A percentile compares a stretch with the other conserved stretches of the same genome.
Evolutionary conservation across 2,113 vertebrate species (phyloP).

Genomic region (Sminthopsis crassicaudata): DNA sequence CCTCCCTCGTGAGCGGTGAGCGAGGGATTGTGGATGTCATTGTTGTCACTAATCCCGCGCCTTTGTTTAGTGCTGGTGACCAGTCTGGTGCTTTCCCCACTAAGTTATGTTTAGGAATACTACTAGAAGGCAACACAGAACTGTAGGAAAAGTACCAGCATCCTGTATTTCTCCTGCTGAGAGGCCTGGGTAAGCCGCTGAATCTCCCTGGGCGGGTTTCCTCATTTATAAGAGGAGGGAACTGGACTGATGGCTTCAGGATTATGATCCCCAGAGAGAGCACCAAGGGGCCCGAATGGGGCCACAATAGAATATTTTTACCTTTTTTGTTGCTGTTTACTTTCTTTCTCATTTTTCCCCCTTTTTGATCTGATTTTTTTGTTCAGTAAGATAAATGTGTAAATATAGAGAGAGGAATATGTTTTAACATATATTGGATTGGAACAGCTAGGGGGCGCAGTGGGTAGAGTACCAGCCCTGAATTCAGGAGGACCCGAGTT

Average conservation of each 20-base stretch:
- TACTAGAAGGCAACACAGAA: neutral
- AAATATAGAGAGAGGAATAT: no score
- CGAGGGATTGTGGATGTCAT: neutral
- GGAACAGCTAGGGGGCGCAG: no score
- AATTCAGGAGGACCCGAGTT: no score
- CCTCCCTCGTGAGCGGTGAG: neutral
- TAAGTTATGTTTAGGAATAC: neutral
- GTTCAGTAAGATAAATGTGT: no score
- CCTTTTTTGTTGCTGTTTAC: no score
- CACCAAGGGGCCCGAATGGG: no score
- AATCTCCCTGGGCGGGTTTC: neutral
- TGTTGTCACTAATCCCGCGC: neutral
- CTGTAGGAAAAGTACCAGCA: neutral
- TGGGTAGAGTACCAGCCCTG: no score
- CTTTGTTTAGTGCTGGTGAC: neutral
- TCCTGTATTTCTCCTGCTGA: neutral
- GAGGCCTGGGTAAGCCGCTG: neutral
- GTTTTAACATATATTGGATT: no score
- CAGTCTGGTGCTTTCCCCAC: neutral
- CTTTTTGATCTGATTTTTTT: no score
- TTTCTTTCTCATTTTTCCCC: no score
- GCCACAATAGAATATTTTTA: no score
- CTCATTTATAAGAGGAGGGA: neutral
- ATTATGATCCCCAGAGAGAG: neutral
- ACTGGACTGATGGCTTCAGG: neutral